Evolutionary conservation across 2,113 vertebrate species (phyloP).

Genomic region (Tragelaphus buxtoni): DNA sequence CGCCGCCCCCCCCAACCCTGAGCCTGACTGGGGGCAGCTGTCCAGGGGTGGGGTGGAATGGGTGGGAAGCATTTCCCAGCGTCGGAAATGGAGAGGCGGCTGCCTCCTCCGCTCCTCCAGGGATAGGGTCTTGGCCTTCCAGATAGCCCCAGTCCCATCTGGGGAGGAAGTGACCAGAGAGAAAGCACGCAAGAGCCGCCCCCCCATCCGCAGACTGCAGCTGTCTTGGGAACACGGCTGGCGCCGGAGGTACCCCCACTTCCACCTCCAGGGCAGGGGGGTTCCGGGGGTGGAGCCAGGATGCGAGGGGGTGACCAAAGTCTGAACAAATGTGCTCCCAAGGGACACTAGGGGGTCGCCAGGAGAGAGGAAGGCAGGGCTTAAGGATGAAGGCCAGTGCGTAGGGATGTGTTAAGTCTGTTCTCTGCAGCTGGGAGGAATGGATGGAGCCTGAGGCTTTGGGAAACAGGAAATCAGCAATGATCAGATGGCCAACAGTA

Average conservation of each 20-base stretch:
- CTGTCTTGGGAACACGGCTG: slow-evolving; percentile 23
- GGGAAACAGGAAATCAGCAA: slow-evolving; percentile 60
- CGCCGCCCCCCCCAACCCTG: background rate
- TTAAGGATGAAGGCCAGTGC: slow-evolving; percentile 32
- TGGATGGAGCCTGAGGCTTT: slow-evolving; percentile 43
- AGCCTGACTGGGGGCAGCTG: slow-evolving; percentile 57
- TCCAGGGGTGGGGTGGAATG: slow-evolving; percentile 53
- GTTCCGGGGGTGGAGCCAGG: slow-evolving; percentile 61
- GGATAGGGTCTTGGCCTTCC: slow-evolving; percentile 59
- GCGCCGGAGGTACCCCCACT: slow-evolving; percentile 57
- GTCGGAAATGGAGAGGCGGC: slow-evolving; percentile 63
- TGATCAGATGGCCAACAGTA: slow-evolving; percentile 2
- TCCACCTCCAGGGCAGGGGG: slow-evolving; percentile 34
- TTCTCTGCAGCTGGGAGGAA: background rate
- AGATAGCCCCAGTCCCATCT: slow-evolving; percentile 44
- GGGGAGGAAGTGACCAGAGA: slow-evolving; percentile 62
- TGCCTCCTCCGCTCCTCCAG: slow-evolving; percentile 49
- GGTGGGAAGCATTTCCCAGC: slow-evolving; percentile 55
- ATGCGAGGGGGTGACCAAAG: slow-evolving; percentile 63
- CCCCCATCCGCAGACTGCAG: slow-evolving; percentile 45
- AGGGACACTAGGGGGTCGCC: slow-evolving; percentile 1
- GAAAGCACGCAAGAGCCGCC: background rate
- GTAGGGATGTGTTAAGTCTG: slow-evolving; percentile 14
- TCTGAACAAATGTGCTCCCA: slow-evolving; percentile 55
- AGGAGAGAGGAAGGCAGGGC: slow-evolving; percentile 44